phyloP scores from a whole-genome alignment of 2,888 invertebrate species.

The Drosophila picticornis region DNA sequence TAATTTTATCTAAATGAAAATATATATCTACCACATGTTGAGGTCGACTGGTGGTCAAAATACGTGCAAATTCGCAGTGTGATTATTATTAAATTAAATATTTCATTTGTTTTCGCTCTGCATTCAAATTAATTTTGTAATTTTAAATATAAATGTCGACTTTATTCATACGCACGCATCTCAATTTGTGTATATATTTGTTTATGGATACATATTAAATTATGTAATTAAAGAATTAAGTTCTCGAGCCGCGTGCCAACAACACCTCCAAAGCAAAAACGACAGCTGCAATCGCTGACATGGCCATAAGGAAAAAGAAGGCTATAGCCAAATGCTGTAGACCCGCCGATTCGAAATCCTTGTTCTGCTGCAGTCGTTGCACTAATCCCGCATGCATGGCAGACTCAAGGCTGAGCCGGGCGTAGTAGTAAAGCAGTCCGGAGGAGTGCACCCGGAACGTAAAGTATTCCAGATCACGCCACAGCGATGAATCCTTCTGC shows the following conservation, averaged over 20 bases:
- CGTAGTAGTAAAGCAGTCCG: slow-evolving; percentile 71
- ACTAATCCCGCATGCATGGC: slow-evolving; percentile 71
- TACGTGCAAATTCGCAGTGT: neutral
- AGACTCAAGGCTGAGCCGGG: slow-evolving; percentile 64
- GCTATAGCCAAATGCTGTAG: slow-evolving; percentile 73
- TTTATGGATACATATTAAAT: no score
- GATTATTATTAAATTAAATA: neutral
- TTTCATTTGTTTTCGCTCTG: neutral
- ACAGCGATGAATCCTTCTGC: slow-evolving; percentile 78
- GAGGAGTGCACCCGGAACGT: slow-evolving; percentile 75
- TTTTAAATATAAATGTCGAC: neutral
- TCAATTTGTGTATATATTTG: neutral
- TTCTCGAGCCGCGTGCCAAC: slow-evolving; percentile 1
- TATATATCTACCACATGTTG: neutral
- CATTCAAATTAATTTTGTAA: neutral
- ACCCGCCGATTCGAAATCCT: slow-evolving; percentile 71
- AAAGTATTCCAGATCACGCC: slow-evolving; percentile 76
- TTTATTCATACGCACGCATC: neutral
- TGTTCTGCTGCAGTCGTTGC: slow-evolving; percentile 53
- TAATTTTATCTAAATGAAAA: neutral
- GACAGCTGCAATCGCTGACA: slow-evolving; percentile 43
- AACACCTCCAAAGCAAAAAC: slow-evolving; percentile 50
- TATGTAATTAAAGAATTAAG: neutral
- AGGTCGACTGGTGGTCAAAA: neutral
- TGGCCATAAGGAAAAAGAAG: slow-evolving; percentile 56